These are phyloP conservation scores for Onchidella celtica DNA, from an alignment of 2,888 invertebrate genomes.

Conservation along the genomic window DNA sequence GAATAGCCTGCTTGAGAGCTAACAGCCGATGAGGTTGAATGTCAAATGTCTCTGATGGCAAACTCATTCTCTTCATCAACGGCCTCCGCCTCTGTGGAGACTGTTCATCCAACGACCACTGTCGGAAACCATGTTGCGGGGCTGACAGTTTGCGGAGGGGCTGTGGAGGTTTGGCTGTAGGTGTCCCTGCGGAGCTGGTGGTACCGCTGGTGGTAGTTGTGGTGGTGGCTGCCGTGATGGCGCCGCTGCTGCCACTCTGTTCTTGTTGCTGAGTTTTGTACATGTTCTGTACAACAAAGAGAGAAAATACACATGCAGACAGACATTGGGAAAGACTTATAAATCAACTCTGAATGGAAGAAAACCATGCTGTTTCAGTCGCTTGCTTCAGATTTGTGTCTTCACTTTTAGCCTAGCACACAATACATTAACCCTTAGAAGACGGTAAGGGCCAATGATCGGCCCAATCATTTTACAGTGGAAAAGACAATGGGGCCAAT, in stretches of 20 bases:
- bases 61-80: conserved; percentile 77
- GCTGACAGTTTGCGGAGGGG: conserved; percentile 58
- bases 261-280: conserved; percentile 35
- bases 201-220: neutral
- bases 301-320: neutral
- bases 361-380: no score
- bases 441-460: no score
- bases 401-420: no score
- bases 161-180: conserved; percentile 17
- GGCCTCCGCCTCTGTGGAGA: conserved; percentile 65
- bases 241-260: neutral
- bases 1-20: conserved; percentile 78
- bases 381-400: no score
- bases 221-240: neutral
- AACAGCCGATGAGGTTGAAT: conserved; percentile 78
- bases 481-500: no score
- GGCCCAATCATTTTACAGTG: no score
- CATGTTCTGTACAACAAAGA: conserved; percentile 48
- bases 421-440: no score
- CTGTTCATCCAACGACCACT: conserved; percentile 70
- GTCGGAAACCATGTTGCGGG: conserved; percentile 57
- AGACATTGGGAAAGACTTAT: neutral
- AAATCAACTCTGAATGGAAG: neutral
- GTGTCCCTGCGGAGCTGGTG: neutral
- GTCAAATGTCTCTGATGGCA: conserved; percentile 77